Evolutionary conservation across 2,797 vertebrate species (phyloP), one percentile per base, ranked within the genome.

Genomic region (Buphagus erythrorhynchus): DNA sequence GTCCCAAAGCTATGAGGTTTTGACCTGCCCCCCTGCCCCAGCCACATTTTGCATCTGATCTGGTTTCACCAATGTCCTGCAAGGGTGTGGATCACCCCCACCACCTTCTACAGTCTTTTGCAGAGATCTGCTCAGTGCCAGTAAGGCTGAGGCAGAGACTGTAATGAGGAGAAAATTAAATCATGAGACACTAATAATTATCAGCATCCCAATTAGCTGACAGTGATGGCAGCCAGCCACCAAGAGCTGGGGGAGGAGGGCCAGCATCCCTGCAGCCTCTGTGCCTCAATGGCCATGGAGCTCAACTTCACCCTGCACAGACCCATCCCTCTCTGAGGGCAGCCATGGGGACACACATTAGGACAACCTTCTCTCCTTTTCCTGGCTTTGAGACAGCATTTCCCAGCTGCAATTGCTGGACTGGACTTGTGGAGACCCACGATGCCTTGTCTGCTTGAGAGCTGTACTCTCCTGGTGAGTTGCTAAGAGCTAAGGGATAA

Each of bases 141-240:
- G 48, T 45, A 29, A 82, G 38, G 31, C 66, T 76, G 75, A 88
- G 45, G 57, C 54, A 88, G 42, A 88, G 62, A 31, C 24, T 61
- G 15, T 90, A 82, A 91, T 26, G 6, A 90, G 42, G 29, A 81
- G 51, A 69, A 95, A 94, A 88, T 88, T 86, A 82, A 92, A 93
- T 82, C 29, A 65, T 16, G 21, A 90, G 87, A 69, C 26, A 35
- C 24, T 73, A 90, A 85, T 90, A 90, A 93, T 96, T 92, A 95
- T 62, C 54, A 90, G 72, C 65, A 80, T 76, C 21, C 38, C 46
- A 90, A 88, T 79, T 86, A 96, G 46, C 51, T 2, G 6, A 25
- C 46, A 82, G 46, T 1, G 1, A 69, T 75, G 55, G 71, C 74
- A 93, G 67, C 15, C 82, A 73, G 72, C 46, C 68, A 79, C 48